Evolutionary conservation across 1,140 invertebrate genomes (phyloP).

Genomic region (Ostrea edulis): DNA sequence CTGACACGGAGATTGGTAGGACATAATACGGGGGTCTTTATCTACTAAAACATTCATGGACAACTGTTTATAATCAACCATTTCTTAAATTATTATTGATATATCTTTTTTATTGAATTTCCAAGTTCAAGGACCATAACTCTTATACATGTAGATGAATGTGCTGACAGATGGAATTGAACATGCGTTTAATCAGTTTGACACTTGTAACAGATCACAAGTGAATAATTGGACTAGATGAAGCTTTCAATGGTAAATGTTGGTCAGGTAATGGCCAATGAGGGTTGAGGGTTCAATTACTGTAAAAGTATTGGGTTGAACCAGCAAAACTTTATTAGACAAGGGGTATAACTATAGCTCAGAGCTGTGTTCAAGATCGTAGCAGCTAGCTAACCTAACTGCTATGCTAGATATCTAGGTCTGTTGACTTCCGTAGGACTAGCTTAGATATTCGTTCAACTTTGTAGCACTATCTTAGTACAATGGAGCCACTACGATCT

Average conservation of each 20-base stretch:
- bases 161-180: not conserved
- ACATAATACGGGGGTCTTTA: not conserved
- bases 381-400: too few species aligned
- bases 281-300: not conserved
- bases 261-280: too few species aligned
- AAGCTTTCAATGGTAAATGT: too few species aligned
- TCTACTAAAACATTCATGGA: not conserved
- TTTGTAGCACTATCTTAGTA: too few species aligned
- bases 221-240: too few species aligned
- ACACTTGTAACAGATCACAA: too few species aligned
- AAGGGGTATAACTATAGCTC: too few species aligned
- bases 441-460: too few species aligned
- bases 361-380: not conserved
- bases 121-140: constrained; percentile 3
- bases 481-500: too few species aligned
- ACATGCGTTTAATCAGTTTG: too few species aligned
- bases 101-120: not conserved
- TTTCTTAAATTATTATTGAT: not conserved
- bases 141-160: not conserved
- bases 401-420: too few species aligned
- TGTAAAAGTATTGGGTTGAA: not conserved
- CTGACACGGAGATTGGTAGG: not conserved
- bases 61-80: not conserved
- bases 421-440: too few species aligned
- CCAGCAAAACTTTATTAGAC: not conserved